A percentile compares a stretch with the other conserved stretches of the same genome.
Evolutionary conservation across 2,888 invertebrate genomes (phyloP).

Genomic region (Epirrhoe tristata): DNA sequence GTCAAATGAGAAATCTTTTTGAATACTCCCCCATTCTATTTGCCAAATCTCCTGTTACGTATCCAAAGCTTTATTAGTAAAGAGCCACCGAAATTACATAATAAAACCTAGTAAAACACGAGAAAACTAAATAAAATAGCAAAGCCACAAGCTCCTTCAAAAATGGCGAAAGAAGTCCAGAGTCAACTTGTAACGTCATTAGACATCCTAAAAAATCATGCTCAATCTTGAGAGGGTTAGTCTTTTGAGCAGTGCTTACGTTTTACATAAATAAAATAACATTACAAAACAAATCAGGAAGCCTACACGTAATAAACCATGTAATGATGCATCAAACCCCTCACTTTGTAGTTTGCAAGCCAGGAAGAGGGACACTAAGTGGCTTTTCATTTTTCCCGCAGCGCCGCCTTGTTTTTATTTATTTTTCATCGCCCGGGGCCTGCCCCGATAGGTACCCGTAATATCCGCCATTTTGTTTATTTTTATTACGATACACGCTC

Average conservation of each 20-base stretch:
- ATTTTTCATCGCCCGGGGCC: slow-evolving; percentile 80
- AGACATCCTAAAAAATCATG: too few species aligned
- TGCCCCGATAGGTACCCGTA: slow-evolving; percentile 55
- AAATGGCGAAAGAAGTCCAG: too few species aligned
- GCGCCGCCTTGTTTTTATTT: slow-evolving; percentile 73
- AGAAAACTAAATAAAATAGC: too few species aligned
- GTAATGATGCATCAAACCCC: slow-evolving; percentile 25
- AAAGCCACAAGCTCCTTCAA: too few species aligned
- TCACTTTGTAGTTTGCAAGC: slow-evolving; percentile 52
- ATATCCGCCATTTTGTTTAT: slow-evolving; percentile 78
- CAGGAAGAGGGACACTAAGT: slow-evolving; percentile 75
- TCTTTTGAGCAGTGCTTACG: neutral
- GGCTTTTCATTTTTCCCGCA: slow-evolving; percentile 76
- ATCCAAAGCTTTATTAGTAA: too few species aligned
- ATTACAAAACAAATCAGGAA: neutral
- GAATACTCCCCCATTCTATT: too few species aligned
- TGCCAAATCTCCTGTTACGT: too few species aligned
- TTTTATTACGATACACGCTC: slow-evolving; percentile 74
- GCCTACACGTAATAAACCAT: slow-evolving; percentile 7
- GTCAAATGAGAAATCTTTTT: too few species aligned
- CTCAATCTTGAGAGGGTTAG: too few species aligned
- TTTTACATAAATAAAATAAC: neutral
- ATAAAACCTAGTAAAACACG: too few species aligned
- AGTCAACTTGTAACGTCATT: too few species aligned
- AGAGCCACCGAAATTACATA: too few species aligned